phyloP scores from a whole-genome alignment of 1,140 invertebrate species.

The Conus ventricosus region DNA sequence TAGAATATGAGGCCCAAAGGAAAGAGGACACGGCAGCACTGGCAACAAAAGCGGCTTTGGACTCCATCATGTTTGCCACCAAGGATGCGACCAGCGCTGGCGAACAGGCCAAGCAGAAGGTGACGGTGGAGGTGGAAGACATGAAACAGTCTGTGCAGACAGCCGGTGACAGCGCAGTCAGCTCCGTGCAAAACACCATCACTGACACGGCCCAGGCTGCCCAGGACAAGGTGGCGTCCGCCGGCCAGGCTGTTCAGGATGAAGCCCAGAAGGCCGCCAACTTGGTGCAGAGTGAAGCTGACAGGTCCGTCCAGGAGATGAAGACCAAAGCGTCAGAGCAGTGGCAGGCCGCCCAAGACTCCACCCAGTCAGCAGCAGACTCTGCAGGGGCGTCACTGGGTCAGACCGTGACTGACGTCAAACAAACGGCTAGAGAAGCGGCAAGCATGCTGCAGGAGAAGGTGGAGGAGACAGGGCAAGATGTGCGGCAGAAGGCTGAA shows the following conservation, averaged over 20 bases:
- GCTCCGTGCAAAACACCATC: background rate
- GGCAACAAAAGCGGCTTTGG: background rate
- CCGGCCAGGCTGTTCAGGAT: background rate
- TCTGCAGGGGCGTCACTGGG: background rate
- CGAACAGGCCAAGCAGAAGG: background rate
- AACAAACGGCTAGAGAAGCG: background rate
- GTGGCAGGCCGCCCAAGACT: background rate
- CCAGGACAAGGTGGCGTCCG: background rate
- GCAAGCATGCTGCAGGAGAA: background rate
- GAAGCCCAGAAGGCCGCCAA: slow-evolving; percentile 1
- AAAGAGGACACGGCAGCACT: slow-evolving; percentile 3
- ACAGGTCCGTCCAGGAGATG: background rate
- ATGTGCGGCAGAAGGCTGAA: background rate
- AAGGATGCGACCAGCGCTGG: background rate
- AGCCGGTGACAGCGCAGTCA: background rate
- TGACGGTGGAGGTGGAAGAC: slow-evolving; percentile 4
- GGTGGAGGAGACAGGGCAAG: background rate
- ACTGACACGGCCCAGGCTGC: background rate
- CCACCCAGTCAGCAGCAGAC: background rate
- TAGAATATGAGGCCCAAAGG: slow-evolving; percentile 18
- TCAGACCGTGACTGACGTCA: background rate
- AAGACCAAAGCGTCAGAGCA: background rate
- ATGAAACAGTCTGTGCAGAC: background rate
- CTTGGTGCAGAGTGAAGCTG: background rate
- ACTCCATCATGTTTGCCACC: background rate